Evolutionary conservation across 2,113 vertebrate genomes (phyloP), one percentile per base, ranked within the genome.

Genomic region (Seriola quinqueradiata): DNA sequence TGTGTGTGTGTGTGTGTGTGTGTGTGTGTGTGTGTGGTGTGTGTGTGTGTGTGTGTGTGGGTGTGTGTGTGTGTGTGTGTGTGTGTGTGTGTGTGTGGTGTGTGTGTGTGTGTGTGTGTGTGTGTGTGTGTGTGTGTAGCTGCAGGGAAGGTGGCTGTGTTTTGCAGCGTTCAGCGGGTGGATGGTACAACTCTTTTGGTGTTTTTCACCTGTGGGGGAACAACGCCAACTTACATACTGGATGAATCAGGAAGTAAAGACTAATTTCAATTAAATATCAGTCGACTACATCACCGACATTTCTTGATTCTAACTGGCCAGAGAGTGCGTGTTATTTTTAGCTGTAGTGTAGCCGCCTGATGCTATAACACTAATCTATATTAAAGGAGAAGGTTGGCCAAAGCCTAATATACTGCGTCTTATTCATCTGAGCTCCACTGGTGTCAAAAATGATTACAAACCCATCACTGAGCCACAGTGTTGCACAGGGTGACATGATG

Each of bases 21-120:
- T 89, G 70, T 79, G 64, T 60, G 60, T 73, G 58, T 80, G 70
- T 81, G 65, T 50, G 68, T 70, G 67, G 67, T 70, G 44, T 75
- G 17, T 28, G 25, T 28, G n/a, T n/a, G n/a, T n/a, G n/a, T n/a
- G n/a, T n/a, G n/a, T n/a, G n/a, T n/a, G n/a, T n/a, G n/a, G n/a
- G n/a, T n/a, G n/a, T n/a, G n/a, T n/a, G n/a, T n/a, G n/a, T n/a
- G 44, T 48, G 34, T 36, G 70, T 88, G 70, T 77, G 66, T 63
- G 59, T 72, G 60, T 79, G 70, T 77, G 46, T 64, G 44, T 48
- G 2, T 36, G 70, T 88, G 70, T 77, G 66, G n/a, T 63, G 59
- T 72, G 60, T 79, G 66, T 77, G 46, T 64, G 28, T 81, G 67
- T 81, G 59, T 36, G 76, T 52, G 55, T 72, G 57, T 79, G 73